phyloP scores from a whole-genome alignment of 2,113 vertebrate species.

The Natator depressus region DNA sequence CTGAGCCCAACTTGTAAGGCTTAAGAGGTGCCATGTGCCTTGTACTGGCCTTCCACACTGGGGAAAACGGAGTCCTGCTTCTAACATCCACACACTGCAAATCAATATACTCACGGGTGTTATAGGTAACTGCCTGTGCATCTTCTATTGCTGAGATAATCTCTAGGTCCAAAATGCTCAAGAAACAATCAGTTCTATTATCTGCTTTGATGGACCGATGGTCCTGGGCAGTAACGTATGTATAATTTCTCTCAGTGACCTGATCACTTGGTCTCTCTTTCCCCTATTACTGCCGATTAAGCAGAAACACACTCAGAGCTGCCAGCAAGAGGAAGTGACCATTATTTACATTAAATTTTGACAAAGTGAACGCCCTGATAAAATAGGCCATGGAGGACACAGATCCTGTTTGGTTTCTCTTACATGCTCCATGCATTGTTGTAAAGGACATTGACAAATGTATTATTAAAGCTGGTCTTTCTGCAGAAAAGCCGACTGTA shows the following conservation, averaged over 20 bases:
- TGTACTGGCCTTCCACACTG: neutral
- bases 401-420: slow-evolving; percentile 30
- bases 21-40: neutral
- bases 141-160: neutral
- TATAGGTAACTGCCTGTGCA: neutral
- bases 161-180: neutral
- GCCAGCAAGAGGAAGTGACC: slow-evolving; percentile 39
- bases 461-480: neutral
- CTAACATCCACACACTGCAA: rapidly evolving
- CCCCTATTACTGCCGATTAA: slow-evolving; percentile 25
- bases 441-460: neutral
- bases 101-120: rapidly evolving
- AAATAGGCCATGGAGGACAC: slow-evolving; percentile 36
- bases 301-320: slow-evolving; percentile 13
- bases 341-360: slow-evolving; percentile 65
- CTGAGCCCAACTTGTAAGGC: neutral
- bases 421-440: neutral
- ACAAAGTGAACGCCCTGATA: slow-evolving; percentile 55
- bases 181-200: neutral
- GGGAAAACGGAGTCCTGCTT: neutral
- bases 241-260: neutral
- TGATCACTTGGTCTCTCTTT: neutral
- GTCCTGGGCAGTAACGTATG: neutral
- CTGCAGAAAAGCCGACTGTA: neutral
- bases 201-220: neutral